These are phyloP conservation scores for Apostichopus californicus DNA, from an alignment of 35 echinoderm and acorn worm species.

Conservation along the genomic window DNA sequence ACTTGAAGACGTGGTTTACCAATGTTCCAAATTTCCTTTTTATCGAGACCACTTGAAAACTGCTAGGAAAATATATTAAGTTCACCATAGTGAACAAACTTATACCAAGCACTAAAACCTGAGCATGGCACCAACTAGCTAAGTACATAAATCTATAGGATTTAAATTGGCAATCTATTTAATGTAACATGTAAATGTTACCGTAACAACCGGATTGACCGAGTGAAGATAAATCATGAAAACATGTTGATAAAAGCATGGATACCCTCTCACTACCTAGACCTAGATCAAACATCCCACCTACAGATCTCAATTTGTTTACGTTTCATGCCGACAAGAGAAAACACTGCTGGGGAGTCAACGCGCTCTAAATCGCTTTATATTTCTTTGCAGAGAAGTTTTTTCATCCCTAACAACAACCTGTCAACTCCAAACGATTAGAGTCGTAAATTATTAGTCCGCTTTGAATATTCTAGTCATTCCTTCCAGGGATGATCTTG, in stretches of 20 bases:
- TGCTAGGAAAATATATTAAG: too few species aligned
- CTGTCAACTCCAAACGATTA: neutral
- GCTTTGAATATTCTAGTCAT: neutral
- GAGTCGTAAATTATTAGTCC: neutral
- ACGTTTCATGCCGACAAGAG: neutral
- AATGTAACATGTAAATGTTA: neutral
- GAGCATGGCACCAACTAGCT: too few species aligned
- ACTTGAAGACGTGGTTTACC: too few species aligned
- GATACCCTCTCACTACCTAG: neutral
- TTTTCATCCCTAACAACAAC: neutral
- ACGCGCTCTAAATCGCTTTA: conserved; percentile 1
- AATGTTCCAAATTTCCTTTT: too few species aligned
- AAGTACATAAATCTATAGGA: neutral
- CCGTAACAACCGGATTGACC: neutral
- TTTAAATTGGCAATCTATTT: neutral
- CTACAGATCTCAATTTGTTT: conserved; percentile 1
- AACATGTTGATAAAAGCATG: too few species aligned
- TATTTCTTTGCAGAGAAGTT: neutral
- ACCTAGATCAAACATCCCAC: conserved; percentile 1
- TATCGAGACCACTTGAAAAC: too few species aligned
- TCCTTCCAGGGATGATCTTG: too few species aligned
- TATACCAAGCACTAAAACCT: too few species aligned
- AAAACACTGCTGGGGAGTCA: conserved; percentile 1
- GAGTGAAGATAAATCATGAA: too few species aligned
- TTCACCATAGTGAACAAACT: too few species aligned